Percentiles rank a stretch among this genome's conserved stretches.
Evolutionary conservation across 2,797 vertebrate species (phyloP).

Genomic region (Martes flavigula): DNA sequence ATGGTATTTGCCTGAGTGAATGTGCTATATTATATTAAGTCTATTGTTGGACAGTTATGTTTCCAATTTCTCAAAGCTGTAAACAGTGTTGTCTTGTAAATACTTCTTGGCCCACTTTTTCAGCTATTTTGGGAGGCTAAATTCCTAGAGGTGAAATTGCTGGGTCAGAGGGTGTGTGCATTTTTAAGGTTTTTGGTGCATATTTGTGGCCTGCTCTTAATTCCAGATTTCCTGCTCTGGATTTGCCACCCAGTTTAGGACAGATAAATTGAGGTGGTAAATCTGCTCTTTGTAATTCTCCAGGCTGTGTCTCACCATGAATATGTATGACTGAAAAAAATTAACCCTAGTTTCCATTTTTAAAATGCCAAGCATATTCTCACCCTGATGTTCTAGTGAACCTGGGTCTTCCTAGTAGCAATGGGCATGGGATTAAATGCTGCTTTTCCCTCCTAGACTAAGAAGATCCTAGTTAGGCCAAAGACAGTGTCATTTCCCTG

Average conservation of each 20-base stretch:
- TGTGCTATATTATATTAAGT: background rate
- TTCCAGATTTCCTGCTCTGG: background rate
- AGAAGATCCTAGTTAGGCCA: background rate
- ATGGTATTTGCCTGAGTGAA: background rate
- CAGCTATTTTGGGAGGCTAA: background rate
- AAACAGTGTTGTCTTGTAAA: background rate
- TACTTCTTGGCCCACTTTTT: background rate
- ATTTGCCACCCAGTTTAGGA: background rate
- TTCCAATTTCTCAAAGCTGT: background rate
- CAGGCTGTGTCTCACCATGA: slow-evolving; percentile 1
- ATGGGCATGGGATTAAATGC: background rate
- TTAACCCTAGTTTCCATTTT: background rate
- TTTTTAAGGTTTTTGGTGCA: background rate
- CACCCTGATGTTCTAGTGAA: background rate
- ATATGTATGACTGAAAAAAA: background rate
- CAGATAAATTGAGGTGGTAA: background rate
- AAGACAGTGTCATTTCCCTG: background rate
- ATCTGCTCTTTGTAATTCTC: slow-evolving; percentile 33
- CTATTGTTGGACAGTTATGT: background rate
- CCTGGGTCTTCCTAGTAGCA: background rate
- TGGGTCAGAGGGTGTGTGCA: background rate
- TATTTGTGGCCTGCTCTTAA: background rate
- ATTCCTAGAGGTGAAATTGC: background rate
- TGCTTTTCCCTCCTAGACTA: background rate
- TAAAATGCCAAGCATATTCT: background rate